Evolutionary conservation across 35 echinoderm and acorn worm genomes (phyloP).

Genomic region (Lytechinus variegatus): DNA sequence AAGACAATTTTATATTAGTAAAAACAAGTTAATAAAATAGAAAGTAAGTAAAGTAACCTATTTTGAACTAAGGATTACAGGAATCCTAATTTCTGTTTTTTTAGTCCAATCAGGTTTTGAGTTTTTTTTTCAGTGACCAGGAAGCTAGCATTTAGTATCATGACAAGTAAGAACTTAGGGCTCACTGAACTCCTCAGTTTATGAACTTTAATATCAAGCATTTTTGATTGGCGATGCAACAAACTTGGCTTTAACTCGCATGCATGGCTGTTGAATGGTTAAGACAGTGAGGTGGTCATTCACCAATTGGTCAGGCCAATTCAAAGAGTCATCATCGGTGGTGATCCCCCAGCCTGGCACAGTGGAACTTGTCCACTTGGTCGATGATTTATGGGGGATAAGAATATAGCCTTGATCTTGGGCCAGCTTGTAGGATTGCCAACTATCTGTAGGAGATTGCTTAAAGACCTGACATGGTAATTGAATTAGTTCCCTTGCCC

Average conservation of each 20-base stretch:
- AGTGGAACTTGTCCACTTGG: neutral
- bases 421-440: neutral
- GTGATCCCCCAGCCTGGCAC: neutral
- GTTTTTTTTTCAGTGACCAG: too few relatives aligned
- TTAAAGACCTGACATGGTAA: neutral
- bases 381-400: neutral
- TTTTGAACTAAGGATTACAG: too few relatives aligned
- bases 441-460: neutral
- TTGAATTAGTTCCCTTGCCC: neutral
- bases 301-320: neutral
- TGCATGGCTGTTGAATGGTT: neutral
- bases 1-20: too few relatives aligned
- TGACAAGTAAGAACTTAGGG: too few relatives aligned
- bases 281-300: neutral
- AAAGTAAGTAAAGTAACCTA: too few relatives aligned
- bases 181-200: too few relatives aligned
- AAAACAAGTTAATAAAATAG: too few relatives aligned
- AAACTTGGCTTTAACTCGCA: neutral
- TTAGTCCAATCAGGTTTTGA: too few relatives aligned
- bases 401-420: slow-evolving; percentile 1
- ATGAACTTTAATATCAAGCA: too few relatives aligned
- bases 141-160: too few relatives aligned
- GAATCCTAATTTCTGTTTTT: too few relatives aligned
- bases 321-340: neutral
- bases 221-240: neutral